Base-by-base conservation (phyloP, 2,113 vertebrate genomes). In the Zosterops borbonicus region DNA sequence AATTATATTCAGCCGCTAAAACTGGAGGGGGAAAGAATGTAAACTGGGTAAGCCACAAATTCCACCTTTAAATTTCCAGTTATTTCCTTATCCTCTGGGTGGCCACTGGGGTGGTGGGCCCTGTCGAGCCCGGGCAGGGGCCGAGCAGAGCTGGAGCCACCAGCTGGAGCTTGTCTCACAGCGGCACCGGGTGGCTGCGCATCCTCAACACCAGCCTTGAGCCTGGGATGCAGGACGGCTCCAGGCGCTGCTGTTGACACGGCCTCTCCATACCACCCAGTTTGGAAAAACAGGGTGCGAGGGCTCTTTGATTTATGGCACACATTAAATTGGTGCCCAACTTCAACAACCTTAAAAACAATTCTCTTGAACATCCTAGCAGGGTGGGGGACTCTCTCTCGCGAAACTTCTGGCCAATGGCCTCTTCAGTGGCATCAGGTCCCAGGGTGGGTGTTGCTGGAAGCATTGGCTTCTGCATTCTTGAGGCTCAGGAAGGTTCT, bases 171-270 rank as follows among this genome's bases (percentile, higher is more conserved):
- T 96, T 67, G 80, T 96, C 52, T 31, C 89, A 95, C 55, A 97
- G 84, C 35, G 85, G 92, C 97, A 52, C 91, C 93, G 2, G 65
- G 95, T 79, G 97, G 97, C 64, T 62, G 52, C 6, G 14, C 5
- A 5, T 20, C 42, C 15, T 5, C 21, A 20, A 7, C 55, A 41
- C 5, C 60, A 12, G 23, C 27, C 21, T 14, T 2, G 3, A 25
- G 25, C 9, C 9, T 4, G 18, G 41, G 20, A 15, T 8, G 14
- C 2, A 2, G 33, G 14, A 17, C 1, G 0, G 11, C 31, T 25
- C 41, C 42, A 7, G 11, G 39, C 1, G 2, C 6, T 2, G 31
- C 76, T 23, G 23, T 14, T 14, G 35, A 14, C 14, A 31, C 2
- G 6, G 12, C 11, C 55, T 55, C 42, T 22, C 68, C 28, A 47